Conservation (phyloP, 2,888 invertebrate species). For the Girardia tigrina region DNA sequence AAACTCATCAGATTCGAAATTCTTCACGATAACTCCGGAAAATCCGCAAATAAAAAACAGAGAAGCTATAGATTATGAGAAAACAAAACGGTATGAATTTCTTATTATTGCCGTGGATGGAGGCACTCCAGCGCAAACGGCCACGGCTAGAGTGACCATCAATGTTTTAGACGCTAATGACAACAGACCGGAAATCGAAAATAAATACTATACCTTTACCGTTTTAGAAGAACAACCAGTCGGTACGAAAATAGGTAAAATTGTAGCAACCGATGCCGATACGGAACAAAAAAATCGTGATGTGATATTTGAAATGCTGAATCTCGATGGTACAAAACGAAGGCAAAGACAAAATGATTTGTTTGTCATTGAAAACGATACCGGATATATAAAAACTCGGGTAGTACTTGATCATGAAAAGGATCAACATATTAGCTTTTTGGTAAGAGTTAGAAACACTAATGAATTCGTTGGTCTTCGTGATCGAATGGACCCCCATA, state of each 20-base stretch:
- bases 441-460: background rate
- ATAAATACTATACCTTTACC: background rate
- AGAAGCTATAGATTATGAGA: slow-evolving; percentile 4
- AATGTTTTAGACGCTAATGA: slow-evolving; percentile 14
- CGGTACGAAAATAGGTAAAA: background rate
- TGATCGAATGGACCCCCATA: background rate
- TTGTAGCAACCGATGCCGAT: background rate
- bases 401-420: slow-evolving; percentile 21
- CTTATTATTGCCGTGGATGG: background rate
- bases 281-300: background rate
- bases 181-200: slow-evolving; percentile 5
- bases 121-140: background rate
- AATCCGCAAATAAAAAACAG: background rate
- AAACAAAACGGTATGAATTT: background rate
- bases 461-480: background rate
- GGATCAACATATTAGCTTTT: background rate
- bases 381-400: background rate
- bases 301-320: slow-evolving; percentile 1
- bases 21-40: background rate
- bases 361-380: slow-evolving; percentile 11
- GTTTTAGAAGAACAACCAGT: slow-evolving; percentile 8
- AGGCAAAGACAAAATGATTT: background rate
- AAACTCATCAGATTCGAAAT: background rate
- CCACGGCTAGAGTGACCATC: background rate
- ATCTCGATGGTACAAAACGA: background rate